phyloP scores from a whole-genome alignment of 2,888 invertebrate species.

The Nezara viridula region DNA sequence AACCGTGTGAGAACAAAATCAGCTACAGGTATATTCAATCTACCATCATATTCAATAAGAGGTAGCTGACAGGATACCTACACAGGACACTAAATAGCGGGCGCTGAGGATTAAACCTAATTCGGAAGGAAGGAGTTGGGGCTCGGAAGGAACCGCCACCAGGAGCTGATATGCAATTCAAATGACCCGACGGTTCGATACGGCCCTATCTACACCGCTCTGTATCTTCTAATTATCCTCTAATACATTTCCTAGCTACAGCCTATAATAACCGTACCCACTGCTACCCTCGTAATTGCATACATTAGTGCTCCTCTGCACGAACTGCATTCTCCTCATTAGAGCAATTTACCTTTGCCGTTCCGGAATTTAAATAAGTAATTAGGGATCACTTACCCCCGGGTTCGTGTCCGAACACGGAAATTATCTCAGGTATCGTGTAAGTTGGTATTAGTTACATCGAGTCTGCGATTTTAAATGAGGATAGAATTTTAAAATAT shows the following conservation, averaged over 20 bases:
- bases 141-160: slow-evolving; percentile 26
- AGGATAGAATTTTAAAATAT: neutral
- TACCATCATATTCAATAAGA: neutral
- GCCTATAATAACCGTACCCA: neutral
- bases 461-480: neutral
- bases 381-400: neutral
- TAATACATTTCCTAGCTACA: slow-evolving; percentile 22
- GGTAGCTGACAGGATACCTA: neutral
- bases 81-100: slow-evolving; percentile 15
- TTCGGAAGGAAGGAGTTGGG: slow-evolving; percentile 44
- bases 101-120: slow-evolving; percentile 2
- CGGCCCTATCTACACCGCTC: slow-evolving; percentile 3
- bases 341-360: slow-evolving; percentile 26
- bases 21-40: neutral
- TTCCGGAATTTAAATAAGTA: slow-evolving; percentile 24
- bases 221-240: slow-evolving; percentile 30
- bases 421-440: neutral
- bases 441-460: slow-evolving; percentile 14
- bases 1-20: neutral
- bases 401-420: neutral
- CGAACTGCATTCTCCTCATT: slow-evolving; percentile 44
- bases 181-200: neutral
- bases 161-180: slow-evolving; percentile 36
- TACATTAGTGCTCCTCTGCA: neutral
- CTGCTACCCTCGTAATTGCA: neutral